Evolutionary conservation across 1,140 invertebrate genomes (phyloP).

Genomic region (Nasonia giraulti): DNA sequence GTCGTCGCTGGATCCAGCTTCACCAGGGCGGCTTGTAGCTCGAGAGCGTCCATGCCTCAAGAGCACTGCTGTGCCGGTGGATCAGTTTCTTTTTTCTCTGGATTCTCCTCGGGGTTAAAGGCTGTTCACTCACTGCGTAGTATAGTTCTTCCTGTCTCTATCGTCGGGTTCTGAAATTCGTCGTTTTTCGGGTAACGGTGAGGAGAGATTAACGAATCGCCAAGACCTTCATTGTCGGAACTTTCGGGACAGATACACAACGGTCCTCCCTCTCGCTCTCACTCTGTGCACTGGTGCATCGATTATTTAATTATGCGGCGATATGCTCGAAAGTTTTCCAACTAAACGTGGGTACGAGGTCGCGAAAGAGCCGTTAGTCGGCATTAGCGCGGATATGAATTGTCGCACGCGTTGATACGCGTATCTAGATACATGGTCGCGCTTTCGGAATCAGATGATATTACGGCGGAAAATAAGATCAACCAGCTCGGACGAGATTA

Average conservation of each 20-base stretch:
- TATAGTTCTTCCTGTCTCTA: background rate
- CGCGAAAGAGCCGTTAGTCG: conserved; percentile 31
- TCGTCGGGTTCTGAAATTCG: background rate
- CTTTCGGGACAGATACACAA: background rate
- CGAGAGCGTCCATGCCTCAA: conserved; percentile 67
- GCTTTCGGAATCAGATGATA: too few relatives aligned
- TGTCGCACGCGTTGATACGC: background rate
- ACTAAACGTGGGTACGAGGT: conserved; percentile 12
- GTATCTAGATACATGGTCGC: too few relatives aligned
- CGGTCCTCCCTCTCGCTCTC: background rate
- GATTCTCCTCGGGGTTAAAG: too few relatives aligned
- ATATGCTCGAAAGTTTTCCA: conserved; percentile 38
- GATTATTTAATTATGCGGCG: conserved; percentile 17
- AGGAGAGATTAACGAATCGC: background rate
- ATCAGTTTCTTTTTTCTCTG: background rate
- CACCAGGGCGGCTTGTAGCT: conserved; percentile 70
- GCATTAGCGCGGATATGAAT: background rate
- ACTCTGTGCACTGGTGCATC: background rate
- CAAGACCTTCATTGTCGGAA: background rate
- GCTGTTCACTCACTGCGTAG: background rate
- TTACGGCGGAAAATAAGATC: too few relatives aligned
- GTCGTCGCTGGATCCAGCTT: conserved; percentile 72
- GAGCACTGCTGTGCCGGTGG: background rate
- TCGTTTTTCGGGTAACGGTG: background rate
- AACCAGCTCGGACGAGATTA: too few relatives aligned